Evolutionary conservation across 2,888 invertebrate genomes (phyloP).

Genomic region (Helobdella robusta): DNA sequence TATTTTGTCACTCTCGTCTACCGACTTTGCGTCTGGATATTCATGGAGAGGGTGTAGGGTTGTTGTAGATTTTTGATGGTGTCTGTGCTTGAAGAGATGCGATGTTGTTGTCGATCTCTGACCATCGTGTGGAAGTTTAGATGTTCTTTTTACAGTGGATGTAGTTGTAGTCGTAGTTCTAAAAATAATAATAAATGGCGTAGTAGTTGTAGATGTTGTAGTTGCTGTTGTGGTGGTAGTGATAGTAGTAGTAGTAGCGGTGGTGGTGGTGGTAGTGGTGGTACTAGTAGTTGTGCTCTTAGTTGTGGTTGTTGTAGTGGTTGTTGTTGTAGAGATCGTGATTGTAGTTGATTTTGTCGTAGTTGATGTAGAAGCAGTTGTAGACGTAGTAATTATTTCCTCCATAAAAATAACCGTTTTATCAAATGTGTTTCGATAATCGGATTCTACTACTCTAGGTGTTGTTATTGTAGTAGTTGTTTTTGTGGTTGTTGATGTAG

Average conservation of each 20-base stretch:
- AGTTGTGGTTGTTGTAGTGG: conserved; percentile 1
- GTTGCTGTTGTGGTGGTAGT: background rate
- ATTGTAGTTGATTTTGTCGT: background rate
- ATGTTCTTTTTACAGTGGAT: background rate
- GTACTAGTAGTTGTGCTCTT: background rate
- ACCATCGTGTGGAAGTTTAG: background rate
- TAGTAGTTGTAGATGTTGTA: background rate
- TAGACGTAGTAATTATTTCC: background rate
- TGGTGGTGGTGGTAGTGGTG: background rate
- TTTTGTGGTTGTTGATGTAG: no score
- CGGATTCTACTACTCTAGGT: no score
- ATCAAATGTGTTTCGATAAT: no score
- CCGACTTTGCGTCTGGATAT: background rate
- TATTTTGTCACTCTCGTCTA: background rate
- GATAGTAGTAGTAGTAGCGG: background rate
- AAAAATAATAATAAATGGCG: background rate
- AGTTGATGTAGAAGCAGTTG: background rate
- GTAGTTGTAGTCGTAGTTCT: background rate
- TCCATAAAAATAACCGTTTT: no score
- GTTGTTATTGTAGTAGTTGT: no score
- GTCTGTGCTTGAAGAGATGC: background rate
- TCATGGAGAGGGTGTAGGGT: no score
- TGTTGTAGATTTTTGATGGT: no score
- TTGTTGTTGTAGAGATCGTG: background rate
- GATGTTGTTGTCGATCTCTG: background rate